phyloP scores from a whole-genome alignment of 2,797 vertebrate species.

The Acropternis orthonyx region DNA sequence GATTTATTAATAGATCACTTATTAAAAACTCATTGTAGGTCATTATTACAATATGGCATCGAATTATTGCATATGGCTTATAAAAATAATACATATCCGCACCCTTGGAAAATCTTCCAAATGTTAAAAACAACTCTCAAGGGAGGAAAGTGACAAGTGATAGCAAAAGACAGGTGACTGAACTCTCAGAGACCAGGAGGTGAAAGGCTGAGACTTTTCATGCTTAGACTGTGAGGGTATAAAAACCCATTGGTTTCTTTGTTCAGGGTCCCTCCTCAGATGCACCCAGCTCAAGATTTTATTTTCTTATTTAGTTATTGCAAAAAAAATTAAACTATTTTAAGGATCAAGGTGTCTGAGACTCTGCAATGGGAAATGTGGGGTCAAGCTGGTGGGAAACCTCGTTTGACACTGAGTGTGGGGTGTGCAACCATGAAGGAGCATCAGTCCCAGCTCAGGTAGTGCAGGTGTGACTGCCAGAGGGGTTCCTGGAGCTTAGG shows the following conservation, averaged over 20 bases:
- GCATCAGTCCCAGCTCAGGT: neutral
- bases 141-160: neutral
- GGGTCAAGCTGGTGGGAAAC: too few species aligned
- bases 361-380: neutral
- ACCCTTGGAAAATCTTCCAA: neutral
- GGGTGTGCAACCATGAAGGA: accelerated
- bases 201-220: neutral
- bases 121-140: neutral
- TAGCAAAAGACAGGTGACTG: accelerated
- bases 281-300: neutral
- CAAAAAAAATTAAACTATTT: neutral
- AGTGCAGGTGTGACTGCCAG: neutral
- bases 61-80: neutral
- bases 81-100: neutral
- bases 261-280: neutral
- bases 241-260: neutral
- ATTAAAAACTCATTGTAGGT: slow-evolving; percentile 30
- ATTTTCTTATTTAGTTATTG: neutral
- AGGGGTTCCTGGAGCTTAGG: neutral
- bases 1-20: slow-evolving; percentile 65
- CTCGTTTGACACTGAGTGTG: neutral
- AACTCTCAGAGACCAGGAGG: accelerated
- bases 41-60: slow-evolving; percentile 28
- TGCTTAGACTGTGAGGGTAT: neutral
- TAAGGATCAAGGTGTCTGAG: neutral